phyloP scores from a whole-genome alignment of 2,797 vertebrate species.

The Falco columbarius region DNA sequence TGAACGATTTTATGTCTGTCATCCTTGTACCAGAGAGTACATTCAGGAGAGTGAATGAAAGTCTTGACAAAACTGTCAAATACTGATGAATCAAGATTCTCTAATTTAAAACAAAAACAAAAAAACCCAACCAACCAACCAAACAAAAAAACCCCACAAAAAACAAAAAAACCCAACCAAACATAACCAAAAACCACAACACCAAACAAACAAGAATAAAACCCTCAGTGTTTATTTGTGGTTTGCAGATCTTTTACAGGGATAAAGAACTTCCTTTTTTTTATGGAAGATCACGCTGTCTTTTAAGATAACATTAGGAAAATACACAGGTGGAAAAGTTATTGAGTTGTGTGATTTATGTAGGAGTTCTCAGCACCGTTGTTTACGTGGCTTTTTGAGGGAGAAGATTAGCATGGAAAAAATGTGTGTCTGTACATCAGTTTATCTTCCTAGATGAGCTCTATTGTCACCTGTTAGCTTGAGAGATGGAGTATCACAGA shows the following conservation, averaged over 20 bases:
- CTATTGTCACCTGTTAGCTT: neutral
- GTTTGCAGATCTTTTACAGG: neutral
- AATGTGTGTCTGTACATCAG: neutral
- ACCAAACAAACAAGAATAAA: too few species aligned
- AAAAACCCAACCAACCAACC: too few species aligned
- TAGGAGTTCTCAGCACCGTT: neutral
- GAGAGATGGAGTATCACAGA: neutral
- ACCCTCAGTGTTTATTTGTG: neutral
- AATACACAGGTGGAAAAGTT: neutral
- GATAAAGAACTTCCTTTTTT: neutral
- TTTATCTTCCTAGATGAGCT: neutral
- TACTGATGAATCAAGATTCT: neutral
- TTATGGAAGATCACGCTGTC: neutral
- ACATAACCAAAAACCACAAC: too few species aligned
- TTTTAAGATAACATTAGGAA: neutral
- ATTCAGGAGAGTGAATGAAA: neutral
- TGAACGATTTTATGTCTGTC: neutral
- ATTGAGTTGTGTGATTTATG: constrained; percentile 21
- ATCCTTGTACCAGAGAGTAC: neutral
- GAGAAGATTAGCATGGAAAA: neutral
- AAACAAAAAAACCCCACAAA: too few species aligned
- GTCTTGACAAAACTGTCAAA: neutral
- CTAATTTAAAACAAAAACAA: neutral
- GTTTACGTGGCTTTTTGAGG: neutral
- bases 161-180: too few species aligned